Evolutionary conservation across 1,140 invertebrate species (phyloP).

Genomic region (Cyclina sinensis): DNA sequence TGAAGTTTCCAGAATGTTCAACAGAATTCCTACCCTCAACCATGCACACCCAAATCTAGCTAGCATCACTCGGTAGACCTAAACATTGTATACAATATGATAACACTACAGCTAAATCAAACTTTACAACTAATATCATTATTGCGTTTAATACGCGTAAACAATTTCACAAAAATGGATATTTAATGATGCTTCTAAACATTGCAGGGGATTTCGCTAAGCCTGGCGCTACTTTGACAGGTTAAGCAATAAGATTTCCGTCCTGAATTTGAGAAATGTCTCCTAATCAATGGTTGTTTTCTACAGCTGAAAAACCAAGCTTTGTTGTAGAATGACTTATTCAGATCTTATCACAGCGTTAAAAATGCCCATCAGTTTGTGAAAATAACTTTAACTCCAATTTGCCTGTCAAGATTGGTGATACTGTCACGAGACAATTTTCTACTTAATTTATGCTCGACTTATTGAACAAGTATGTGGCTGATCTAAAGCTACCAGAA

Average conservation of each 20-base stretch:
- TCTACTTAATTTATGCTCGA: slow-evolving; percentile 14
- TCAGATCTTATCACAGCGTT: slow-evolving; percentile 27
- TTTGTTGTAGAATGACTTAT: slow-evolving; percentile 36
- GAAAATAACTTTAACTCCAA: slow-evolving; percentile 54
- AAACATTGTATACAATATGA: too few species aligned
- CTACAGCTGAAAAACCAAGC: neutral
- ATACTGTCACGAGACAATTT: slow-evolving; percentile 23
- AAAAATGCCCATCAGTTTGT: slow-evolving; percentile 51
- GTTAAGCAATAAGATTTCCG: slow-evolving; percentile 9
- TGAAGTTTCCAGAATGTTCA: too few species aligned
- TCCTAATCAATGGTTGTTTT: neutral
- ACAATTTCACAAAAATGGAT: neutral
- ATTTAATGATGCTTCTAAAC: slow-evolving; percentile 6
- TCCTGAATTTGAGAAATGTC: neutral
- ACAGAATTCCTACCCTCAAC: too few species aligned
- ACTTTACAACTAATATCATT: neutral
- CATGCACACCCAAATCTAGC: too few species aligned
- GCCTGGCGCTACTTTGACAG: neutral
- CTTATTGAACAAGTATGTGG: neutral
- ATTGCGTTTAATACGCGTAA: slow-evolving; percentile 10
- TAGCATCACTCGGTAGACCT: too few species aligned
- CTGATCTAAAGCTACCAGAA: neutral
- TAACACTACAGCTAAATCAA: too few species aligned
- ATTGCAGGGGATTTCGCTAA: neutral
- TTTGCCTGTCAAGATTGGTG: slow-evolving; percentile 53